Evolutionary conservation across 1,140 invertebrate genomes (phyloP), one percentile per base, ranked within the genome.

Genomic region (Telenomus remus): DNA sequence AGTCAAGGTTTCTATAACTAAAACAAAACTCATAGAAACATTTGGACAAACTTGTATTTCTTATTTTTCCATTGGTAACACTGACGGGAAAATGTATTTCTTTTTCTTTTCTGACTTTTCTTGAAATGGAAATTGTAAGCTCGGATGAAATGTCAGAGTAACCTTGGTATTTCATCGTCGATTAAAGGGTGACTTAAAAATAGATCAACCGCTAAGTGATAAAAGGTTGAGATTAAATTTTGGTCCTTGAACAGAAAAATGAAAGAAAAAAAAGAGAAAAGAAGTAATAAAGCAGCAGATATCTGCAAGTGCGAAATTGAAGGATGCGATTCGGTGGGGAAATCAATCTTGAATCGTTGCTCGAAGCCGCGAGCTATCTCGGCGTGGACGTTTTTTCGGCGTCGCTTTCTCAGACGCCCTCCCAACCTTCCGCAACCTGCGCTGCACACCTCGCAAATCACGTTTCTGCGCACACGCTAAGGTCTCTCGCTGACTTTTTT

Each of bases 361-460:
- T 68, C 7, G 37, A 34, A 46, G 60, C 55, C 50, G 46, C 57
- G 68, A 43, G 56, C 44, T 61, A 53, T 59, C 33, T 43, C 59
- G 49, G 47, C 55, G 42, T 66, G 49, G 47, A 49, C 37, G 37
- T n/a, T 27, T 27, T 27, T 27, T 27, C 37, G 37, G 9, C 63
- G 44, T 56, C 57, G 49, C 56, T 51, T 70, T 69, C 61, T 65
- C 73, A 76, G 61, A 69, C 65, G 39, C 48, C 56, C 59, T 65
- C 56, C 61, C 61, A 66, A 72, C 55, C 69, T 72, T 68, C 57
- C 63, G 54, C 64, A 64, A 69, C 63, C 68, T 76, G 56, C 56
- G 66, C 57, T 37, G 49, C 44, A 11, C 65, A 65, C 56, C 64
- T 69, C 60, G 60, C 61, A 42, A 68, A 72, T 79, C 75, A 63